Conservation (phyloP, 2,888 invertebrate genomes). For the Dryococelus australis region DNA sequence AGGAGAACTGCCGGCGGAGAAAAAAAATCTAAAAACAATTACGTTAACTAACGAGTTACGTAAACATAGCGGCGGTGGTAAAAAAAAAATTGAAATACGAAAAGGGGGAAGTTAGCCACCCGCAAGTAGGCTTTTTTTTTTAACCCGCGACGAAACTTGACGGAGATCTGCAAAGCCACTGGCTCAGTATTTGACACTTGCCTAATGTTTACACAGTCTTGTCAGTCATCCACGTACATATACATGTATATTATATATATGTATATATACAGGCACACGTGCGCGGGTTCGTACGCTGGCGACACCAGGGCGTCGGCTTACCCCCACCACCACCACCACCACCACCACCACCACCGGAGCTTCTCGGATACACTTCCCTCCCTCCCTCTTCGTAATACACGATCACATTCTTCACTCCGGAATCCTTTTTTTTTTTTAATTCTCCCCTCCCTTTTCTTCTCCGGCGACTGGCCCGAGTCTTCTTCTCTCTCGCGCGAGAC, state of each 20-base stretch:
- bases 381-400: background rate
- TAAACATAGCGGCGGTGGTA: too few relatives aligned
- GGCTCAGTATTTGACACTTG: constrained; percentile 30
- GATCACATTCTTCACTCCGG: constrained; percentile 6
- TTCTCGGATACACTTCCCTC: background rate
- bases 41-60: too few relatives aligned
- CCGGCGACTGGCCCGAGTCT: background rate
- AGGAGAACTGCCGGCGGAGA: too few relatives aligned
- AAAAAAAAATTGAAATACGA: too few relatives aligned
- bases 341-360: too few relatives aligned
- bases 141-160: background rate
- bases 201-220: constrained; percentile 34
- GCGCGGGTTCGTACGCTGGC: too few relatives aligned
- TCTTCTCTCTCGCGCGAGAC: constrained; percentile 13
- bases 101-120: too few relatives aligned
- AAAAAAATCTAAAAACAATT: background rate
- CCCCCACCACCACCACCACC: too few relatives aligned
- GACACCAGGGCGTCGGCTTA: too few relatives aligned
- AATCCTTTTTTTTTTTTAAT: constrained; percentile 6
- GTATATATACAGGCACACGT: too few relatives aligned
- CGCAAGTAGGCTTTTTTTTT: background rate
- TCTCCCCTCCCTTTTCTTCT: background rate
- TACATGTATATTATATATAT: background rate
- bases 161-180: background rate
- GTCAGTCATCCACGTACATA: constrained; percentile 28